Conservation (phyloP, 2,797 vertebrate genomes). For the Sternarchorhynchus goeldii region DNA sequence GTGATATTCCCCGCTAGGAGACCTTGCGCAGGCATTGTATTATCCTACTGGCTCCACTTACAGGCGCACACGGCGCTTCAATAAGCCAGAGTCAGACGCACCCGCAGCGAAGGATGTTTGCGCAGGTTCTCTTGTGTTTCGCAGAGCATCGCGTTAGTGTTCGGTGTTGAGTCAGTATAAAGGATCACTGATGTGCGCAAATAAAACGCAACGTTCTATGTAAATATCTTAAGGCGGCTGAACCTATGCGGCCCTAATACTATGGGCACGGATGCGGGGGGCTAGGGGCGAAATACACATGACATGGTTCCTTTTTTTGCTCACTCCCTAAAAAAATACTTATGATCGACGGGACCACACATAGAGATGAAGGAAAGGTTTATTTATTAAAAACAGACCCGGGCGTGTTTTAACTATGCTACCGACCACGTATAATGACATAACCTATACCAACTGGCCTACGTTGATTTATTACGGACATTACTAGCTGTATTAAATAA, state of each 20-base stretch:
- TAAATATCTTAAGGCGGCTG: slow-evolving; percentile 48
- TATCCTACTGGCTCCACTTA: slow-evolving; percentile 53
- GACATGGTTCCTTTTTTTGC: slow-evolving; percentile 40
- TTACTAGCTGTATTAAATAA: slow-evolving; percentile 53
- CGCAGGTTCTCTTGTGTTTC: slow-evolving; percentile 35
- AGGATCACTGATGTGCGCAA: slow-evolving; percentile 56
- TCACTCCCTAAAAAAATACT: slow-evolving; percentile 51
- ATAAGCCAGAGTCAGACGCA: slow-evolving; percentile 48
- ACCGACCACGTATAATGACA: slow-evolving; percentile 63
- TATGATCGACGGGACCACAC: slow-evolving; percentile 73
- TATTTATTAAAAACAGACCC: slow-evolving; percentile 72
- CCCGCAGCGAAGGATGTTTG: slow-evolving; percentile 55
- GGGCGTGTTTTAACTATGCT: slow-evolving; percentile 61
- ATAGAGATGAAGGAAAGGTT: slow-evolving; percentile 64
- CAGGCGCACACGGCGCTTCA: slow-evolving; percentile 47
- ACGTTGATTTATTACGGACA: slow-evolving; percentile 31
- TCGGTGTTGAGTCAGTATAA: slow-evolving; percentile 29
- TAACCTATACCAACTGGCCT: neutral
- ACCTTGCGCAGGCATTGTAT: slow-evolving; percentile 47
- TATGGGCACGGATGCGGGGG: neutral
- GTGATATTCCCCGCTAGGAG: slow-evolving; percentile 57
- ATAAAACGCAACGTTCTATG: slow-evolving; percentile 46
- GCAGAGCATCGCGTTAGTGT: slow-evolving; percentile 30
- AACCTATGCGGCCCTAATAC: slow-evolving; percentile 26
- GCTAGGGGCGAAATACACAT: slow-evolving; percentile 45